A percentile compares a stretch with the other conserved stretches of the same genome.
Evolutionary conservation across 2,888 invertebrate genomes (phyloP).

Genomic region (Anticlea derivata): DNA sequence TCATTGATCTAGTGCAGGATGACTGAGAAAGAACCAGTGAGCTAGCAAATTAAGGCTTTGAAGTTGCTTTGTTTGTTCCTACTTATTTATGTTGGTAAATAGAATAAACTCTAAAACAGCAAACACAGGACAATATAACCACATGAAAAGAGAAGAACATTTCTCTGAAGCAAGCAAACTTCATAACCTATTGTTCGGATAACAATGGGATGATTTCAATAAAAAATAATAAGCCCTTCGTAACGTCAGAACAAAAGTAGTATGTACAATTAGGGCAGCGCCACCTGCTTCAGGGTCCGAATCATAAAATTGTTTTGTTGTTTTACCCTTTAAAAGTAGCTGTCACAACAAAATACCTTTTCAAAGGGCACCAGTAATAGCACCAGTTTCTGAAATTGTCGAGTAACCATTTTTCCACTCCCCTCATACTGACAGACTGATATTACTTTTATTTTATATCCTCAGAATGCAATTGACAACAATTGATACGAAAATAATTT

Average conservation of each 20-base stretch:
- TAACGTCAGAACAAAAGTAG: constrained; percentile 32
- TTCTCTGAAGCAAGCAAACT: constrained; percentile 14
- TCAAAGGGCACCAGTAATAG: neutral
- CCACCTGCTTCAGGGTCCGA: constrained; percentile 37
- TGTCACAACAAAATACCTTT: constrained; percentile 30
- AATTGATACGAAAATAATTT: too few species aligned
- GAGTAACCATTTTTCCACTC: neutral
- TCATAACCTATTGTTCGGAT: constrained; percentile 28
- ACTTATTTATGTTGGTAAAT: neutral
- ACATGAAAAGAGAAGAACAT: constrained; percentile 17
- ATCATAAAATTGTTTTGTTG: constrained; percentile 42
- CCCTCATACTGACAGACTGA: too few species aligned
- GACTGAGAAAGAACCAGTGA: too few species aligned
- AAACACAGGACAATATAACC: neutral
- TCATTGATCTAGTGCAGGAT: too few species aligned
- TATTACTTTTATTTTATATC: too few species aligned
- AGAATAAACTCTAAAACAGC: neutral
- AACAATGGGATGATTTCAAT: constrained; percentile 33
- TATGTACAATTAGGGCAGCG: constrained; percentile 26
- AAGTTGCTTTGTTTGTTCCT: neutral
- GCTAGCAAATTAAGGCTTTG: too few species aligned
- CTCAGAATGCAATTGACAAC: too few species aligned
- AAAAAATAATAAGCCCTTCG: constrained; percentile 39
- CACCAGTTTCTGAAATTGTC: neutral
- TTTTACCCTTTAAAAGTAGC: constrained; percentile 35